Base-by-base conservation (phyloP, 2,888 invertebrate genomes). In the Apantesis nais region DNA sequence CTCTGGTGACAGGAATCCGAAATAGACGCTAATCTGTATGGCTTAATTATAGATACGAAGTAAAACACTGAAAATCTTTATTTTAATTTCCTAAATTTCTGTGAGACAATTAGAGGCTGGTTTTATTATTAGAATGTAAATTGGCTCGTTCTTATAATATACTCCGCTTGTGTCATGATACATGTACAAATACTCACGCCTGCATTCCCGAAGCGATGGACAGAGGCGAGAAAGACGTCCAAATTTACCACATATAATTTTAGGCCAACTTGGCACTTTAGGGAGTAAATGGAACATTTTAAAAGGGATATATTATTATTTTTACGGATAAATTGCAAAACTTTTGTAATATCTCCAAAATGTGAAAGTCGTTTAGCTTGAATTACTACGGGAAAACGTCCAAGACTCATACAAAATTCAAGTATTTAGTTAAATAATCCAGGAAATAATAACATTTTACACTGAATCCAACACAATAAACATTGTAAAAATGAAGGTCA, bases 11-110 rank as follows among this genome's bases (percentile, higher is more conserved):
- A 83, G 88, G 89, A 88, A 76, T 78, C 76, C 78, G 72, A 74
- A 78, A 72, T 77, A 85, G 83, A 88, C 89, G 87, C 77, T 89
- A 88, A 90, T 88, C 75, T 77, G 92, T 89, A 85, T 93, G 92
- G 92, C 92, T 93, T 92, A 60, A 64, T 70, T 75, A 78, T 72
- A 78, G 69, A 74, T 65, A 71, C 58, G 70, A 60, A 71, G 66
- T 68, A 68, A 60, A 62, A 73, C 68, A 71, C 65, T 67, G 12
- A 68, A 65, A 73, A 62, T 65, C 37, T 64, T 63, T 44, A 65
- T 72, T 68, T 19, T 66, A 41, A 71, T 72, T 76, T 67, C 70
- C 73, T 73, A 62, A 66, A 70, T 72, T 72, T 73, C 67, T 74
- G 68, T 75, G 67, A 68, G 64, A 79, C 75, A 69, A 39, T 74